Percentiles rank a stretch among this genome's conserved stretches.
These are phyloP conservation scores for Actenoides hombroni DNA, from an alignment of 2,113 vertebrate species.

Conservation along the genomic window DNA sequence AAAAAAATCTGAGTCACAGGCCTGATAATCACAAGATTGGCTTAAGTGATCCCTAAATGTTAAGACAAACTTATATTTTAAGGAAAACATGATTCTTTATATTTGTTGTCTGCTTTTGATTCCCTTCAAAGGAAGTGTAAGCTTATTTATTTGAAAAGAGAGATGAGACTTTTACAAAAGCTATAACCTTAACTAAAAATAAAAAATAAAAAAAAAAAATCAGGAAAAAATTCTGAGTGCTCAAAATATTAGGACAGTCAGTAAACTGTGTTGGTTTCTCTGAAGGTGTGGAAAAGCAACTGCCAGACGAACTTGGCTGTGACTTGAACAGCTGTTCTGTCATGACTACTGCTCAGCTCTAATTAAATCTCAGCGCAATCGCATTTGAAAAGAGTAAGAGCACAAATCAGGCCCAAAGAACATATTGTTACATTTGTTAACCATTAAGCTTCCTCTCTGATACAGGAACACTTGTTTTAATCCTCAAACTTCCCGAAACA, in stretches of 20 bases:
- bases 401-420: not conserved
- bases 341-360: not conserved
- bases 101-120: not conserved
- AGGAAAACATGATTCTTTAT: not conserved
- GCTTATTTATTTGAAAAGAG: not conserved
- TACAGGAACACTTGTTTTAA: not conserved
- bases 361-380: not conserved
- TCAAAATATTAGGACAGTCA: not conserved
- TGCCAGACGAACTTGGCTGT: not conserved
- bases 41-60: not conserved
- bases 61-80: not conserved
- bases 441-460: not conserved
- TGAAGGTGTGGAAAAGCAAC: not conserved
- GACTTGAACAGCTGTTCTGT: not conserved
- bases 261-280: not conserved
- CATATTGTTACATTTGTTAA: fast-evolving
- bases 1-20: conserved; percentile 31
- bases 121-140: not conserved
- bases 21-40: conserved; percentile 35
- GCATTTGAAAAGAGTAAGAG: not conserved
- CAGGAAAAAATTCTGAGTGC: not conserved
- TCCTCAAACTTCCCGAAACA: not conserved
- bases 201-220: not conserved
- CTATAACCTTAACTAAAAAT: not conserved
- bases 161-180: not conserved